These are phyloP conservation scores for Pangasianodon hypophthalmus DNA, from an alignment of 2,113 vertebrate genomes.

Conservation along the genomic window DNA sequence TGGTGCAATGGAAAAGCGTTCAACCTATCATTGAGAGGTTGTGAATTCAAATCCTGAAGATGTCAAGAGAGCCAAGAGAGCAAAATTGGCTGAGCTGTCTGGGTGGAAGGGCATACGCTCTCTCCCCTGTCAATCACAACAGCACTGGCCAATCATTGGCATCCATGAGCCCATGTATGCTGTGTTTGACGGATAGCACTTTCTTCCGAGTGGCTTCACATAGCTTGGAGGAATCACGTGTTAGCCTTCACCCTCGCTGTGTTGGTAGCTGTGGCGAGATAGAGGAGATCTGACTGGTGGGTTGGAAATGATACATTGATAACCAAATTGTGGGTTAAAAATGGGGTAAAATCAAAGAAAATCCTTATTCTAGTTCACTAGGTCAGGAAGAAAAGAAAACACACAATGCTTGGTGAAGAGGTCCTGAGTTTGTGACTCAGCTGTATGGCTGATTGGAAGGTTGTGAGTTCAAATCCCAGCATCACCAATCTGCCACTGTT, in stretches of 20 bases:
- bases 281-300: neutral
- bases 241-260: neutral
- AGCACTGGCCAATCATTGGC: neutral
- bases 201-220: neutral
- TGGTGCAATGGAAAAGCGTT: neutral
- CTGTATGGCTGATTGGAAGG: neutral
- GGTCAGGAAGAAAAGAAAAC: neutral
- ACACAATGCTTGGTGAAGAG: neutral
- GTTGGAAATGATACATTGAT: neutral
- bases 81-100: neutral
- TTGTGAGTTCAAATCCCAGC: neutral
- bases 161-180: neutral
- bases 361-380: neutral
- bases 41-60: neutral
- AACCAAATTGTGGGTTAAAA: neutral
- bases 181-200: neutral
- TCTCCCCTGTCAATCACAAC: neutral
- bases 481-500: neutral
- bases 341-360: neutral
- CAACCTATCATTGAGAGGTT: neutral
- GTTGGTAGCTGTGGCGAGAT: neutral
- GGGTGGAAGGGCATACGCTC: neutral
- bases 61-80: neutral
- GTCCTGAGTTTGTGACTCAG: neutral
- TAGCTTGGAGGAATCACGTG: neutral